Evolutionary conservation across 2,113 vertebrate genomes (phyloP).

Genomic region (Periophthalmodon schlosseri): DNA sequence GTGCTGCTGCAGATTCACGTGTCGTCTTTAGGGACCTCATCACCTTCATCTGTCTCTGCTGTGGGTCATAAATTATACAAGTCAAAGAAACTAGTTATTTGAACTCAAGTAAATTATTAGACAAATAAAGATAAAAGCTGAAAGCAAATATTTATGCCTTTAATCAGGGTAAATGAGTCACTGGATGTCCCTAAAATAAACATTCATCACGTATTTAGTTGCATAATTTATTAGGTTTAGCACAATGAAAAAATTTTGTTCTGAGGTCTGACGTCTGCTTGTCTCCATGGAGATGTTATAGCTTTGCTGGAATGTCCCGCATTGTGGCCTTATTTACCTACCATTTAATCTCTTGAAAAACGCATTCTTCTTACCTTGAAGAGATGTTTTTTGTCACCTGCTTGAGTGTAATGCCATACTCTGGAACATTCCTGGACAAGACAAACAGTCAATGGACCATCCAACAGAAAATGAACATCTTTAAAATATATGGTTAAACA

Average conservation of each 20-base stretch:
- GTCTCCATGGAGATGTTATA: not conserved
- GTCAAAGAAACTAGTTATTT: not conserved
- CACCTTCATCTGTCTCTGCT: not conserved
- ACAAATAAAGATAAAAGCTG: not conserved
- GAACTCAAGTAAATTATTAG: not conserved
- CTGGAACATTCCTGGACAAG: too few species aligned
- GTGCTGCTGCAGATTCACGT: not conserved
- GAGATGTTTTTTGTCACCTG: too few species aligned
- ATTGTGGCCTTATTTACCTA: not conserved
- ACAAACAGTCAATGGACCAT: too few species aligned
- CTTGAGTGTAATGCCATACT: too few species aligned
- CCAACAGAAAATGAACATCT: too few species aligned
- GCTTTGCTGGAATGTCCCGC: not conserved
- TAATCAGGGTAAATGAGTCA: not conserved
- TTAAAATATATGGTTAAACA: too few species aligned
- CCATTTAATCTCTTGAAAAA: too few species aligned
- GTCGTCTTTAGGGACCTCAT: not conserved
- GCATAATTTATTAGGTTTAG: not conserved
- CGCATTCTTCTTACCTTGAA: too few species aligned
- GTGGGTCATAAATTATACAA: not conserved
- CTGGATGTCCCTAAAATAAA: not conserved
- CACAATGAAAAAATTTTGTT: too few species aligned
- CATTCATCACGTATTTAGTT: not conserved
- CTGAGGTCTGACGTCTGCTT: not conserved
- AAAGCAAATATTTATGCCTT: not conserved